Conservation (phyloP, 2,888 invertebrate species). For the Lapara coniferarum region DNA sequence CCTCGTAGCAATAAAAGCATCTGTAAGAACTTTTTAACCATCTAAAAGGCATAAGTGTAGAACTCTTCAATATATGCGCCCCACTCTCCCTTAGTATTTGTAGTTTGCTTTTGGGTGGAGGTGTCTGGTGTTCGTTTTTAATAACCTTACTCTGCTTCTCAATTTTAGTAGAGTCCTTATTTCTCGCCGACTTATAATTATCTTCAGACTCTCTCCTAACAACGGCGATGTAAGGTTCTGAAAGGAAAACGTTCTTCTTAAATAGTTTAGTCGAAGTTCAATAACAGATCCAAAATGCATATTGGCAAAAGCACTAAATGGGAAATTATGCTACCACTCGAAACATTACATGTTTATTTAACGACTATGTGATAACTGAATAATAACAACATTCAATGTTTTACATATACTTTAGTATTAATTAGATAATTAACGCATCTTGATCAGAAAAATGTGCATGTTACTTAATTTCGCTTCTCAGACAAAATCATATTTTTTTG, state of each 20-base stretch:
- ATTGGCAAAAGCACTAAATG: background rate
- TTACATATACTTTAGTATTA: no score
- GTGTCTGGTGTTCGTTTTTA: conserved; percentile 17
- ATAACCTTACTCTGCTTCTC: conserved; percentile 7
- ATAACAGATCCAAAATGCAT: conserved; percentile 6
- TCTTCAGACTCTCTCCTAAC: conserved; percentile 23
- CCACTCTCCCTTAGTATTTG: conserved; percentile 38
- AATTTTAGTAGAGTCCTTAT: background rate
- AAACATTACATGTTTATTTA: background rate
- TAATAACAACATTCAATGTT: no score
- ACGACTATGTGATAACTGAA: no score
- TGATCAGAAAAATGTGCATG: no score
- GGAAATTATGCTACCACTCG: no score
- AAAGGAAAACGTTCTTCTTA: conserved; percentile 28
- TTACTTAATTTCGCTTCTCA: no score
- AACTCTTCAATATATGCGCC: conserved; percentile 44
- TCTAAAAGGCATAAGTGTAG: conserved; percentile 51
- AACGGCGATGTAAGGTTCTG: conserved; percentile 22
- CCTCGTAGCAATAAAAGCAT: conserved; percentile 54
- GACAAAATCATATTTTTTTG: no score
- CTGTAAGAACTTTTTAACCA: conserved; percentile 49
- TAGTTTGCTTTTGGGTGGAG: conserved; percentile 33
- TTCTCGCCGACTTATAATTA: background rate
- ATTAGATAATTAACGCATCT: no score
- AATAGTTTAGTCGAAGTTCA: conserved; percentile 21